Conservation (phyloP, 2,888 invertebrate genomes). For the Fragum whitleyi region DNA sequence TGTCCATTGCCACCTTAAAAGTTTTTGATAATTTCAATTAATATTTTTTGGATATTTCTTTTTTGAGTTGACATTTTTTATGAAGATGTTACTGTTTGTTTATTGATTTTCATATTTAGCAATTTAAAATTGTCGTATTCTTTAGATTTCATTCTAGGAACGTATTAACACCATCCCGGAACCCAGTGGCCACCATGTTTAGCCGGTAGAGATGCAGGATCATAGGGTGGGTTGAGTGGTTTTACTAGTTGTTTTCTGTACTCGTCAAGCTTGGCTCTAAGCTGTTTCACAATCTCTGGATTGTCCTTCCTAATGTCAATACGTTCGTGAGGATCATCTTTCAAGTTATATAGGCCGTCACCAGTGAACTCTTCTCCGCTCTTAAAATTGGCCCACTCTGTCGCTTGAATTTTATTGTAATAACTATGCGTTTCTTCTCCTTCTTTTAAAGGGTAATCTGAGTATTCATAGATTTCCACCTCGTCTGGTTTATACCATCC, state of each 20-base stretch:
- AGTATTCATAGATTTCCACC: background rate
- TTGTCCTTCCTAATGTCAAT: slow-evolving; percentile 38
- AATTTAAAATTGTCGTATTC: too few relatives aligned
- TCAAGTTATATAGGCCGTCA: slow-evolving; percentile 34
- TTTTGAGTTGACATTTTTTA: too few relatives aligned
- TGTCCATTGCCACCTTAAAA: too few relatives aligned
- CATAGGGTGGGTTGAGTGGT: slow-evolving; percentile 10
- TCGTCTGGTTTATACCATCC: slow-evolving; percentile 76
- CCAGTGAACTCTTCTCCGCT: background rate
- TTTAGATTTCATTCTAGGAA: too few relatives aligned
- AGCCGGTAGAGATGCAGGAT: slow-evolving; percentile 47
- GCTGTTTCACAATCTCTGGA: slow-evolving; percentile 40
- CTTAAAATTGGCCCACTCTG: too few relatives aligned
- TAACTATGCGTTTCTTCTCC: too few relatives aligned
- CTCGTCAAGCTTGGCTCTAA: slow-evolving; percentile 35
- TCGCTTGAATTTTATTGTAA: too few relatives aligned
- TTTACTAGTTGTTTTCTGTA: slow-evolving; percentile 39
- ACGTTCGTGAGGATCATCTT: slow-evolving; percentile 58
- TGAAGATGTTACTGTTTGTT: too few relatives aligned
- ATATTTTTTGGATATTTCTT: too few relatives aligned
- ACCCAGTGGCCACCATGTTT: slow-evolving; percentile 62
- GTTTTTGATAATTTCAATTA: too few relatives aligned
- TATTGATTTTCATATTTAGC: too few relatives aligned
- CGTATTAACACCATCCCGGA: slow-evolving; percentile 62
- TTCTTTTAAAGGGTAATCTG: too few relatives aligned